Percentiles rank a stretch among this genome's conserved stretches.
Evolutionary conservation across 2,888 invertebrate genomes (phyloP).

Genomic region (Andrena trimmerana): DNA sequence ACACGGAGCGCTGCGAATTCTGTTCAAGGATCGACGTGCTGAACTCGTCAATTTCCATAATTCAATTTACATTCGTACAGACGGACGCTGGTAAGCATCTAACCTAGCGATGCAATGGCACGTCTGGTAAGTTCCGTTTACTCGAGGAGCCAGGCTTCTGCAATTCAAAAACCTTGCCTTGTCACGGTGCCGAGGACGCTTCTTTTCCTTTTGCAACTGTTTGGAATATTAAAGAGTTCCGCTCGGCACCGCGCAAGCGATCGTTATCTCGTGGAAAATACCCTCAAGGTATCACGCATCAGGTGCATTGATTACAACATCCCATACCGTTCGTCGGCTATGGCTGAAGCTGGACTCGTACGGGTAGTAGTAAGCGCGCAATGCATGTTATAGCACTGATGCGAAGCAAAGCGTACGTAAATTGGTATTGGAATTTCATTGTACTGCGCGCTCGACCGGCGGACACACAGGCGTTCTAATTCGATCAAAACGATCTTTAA

Average conservation of each 20-base stretch:
- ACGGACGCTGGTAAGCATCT: conserved; percentile 8
- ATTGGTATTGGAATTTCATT: conserved; percentile 70
- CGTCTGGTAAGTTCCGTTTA: conserved; percentile 14
- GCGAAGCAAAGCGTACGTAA: conserved; percentile 62
- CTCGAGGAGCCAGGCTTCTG: conserved; percentile 24
- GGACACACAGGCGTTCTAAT: conserved; percentile 53
- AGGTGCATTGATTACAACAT: conserved; percentile 17
- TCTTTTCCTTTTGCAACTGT: conserved; percentile 3
- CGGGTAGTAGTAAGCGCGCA: neutral
- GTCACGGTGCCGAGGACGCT: neutral
- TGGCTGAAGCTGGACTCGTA: conserved; percentile 15
- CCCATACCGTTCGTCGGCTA: conserved; percentile 18
- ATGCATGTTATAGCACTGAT: conserved; percentile 35
- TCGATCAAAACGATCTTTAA: conserved; percentile 71
- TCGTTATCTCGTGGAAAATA: conserved; percentile 16
- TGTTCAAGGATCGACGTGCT: conserved; percentile 29
- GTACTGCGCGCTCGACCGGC: conserved; percentile 2
- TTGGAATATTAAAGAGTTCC: neutral
- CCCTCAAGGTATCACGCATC: neutral
- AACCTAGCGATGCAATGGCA: conserved; percentile 24
- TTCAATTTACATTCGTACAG: conserved; percentile 60
- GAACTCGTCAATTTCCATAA: conserved; percentile 63
- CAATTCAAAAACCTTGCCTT: conserved; percentile 29
- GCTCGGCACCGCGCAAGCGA: neutral
- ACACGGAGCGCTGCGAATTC: conserved; percentile 15